Conservation (phyloP, 2,113 vertebrate genomes). For the Thomomys bottae region DNA sequence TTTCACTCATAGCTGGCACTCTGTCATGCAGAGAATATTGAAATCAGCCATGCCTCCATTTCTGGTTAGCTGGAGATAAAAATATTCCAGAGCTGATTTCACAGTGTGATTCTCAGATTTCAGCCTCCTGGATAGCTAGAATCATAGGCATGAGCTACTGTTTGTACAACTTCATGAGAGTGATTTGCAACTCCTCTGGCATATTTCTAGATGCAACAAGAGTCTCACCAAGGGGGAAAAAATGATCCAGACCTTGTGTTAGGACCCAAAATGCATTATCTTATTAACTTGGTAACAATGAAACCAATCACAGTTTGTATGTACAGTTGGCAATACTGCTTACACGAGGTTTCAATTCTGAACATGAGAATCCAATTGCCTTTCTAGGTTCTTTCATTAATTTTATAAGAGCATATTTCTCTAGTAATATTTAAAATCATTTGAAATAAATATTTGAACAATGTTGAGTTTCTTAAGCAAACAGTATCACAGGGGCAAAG, state of each 20-base stretch:
- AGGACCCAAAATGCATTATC: neutral
- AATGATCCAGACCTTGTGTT: neutral
- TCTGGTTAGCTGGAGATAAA: too few relatives aligned
- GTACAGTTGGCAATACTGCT: neutral
- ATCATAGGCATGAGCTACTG: too few relatives aligned
- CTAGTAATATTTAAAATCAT: neutral
- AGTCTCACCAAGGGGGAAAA: neutral
- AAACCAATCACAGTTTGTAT: neutral
- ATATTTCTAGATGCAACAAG: fast-evolving
- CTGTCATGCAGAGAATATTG: too few relatives aligned
- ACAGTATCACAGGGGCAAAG: neutral
- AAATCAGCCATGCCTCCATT: too few relatives aligned
- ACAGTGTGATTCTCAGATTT: too few relatives aligned
- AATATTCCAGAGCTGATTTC: too few relatives aligned
- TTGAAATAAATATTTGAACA: neutral
- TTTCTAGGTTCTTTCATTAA: neutral
- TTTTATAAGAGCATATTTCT: neutral
- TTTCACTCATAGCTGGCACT: too few relatives aligned
- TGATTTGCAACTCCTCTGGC: neutral
- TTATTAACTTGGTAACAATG: neutral
- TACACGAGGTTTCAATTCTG: neutral
- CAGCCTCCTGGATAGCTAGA: too few relatives aligned
- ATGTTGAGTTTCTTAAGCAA: neutral
- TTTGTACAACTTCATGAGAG: too few relatives aligned
- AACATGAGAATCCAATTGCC: neutral